Base-by-base conservation (phyloP, 2,888 invertebrate species). In the Xestia sexstrigata region DNA sequence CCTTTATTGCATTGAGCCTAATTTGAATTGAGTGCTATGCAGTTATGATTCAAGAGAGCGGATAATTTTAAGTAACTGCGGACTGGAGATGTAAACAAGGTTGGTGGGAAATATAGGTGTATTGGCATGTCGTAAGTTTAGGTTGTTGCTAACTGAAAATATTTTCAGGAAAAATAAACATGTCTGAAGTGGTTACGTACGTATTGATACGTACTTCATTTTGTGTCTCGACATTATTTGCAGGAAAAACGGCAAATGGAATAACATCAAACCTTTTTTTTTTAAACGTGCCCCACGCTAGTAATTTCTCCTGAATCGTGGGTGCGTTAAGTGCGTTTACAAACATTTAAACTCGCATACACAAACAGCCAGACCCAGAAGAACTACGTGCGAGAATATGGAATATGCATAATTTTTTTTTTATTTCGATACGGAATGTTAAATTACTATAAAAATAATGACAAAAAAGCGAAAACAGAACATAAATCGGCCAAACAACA, bases 11-110 rank as follows among this genome's bases (percentile, higher is more conserved):
- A 94, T 90, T 91, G 89, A 88, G 92, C 91, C 95, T 96, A 96
- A 96, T 96, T 96, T 96, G 95, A 96, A 96, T 96, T 94, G 95
- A 96, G 96, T 95, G 95, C 93, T 93, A 94, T 96, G 96, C 96
- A 95, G 96, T 96, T 96, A 96, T 95, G 95, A 95, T 92, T 95
- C 96, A 95, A 95, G 95, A 94, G 95, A 95, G 95, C 93, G 95
- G 92, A 95, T 95, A 93, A 96, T 96, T 95, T 96, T 95, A 94
- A 95, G 94, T 94, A 94, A 93, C 93, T 91, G 87, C 35, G 47
- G 74, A 83, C 84, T 82, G 78, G 77, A 86, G 84, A 89, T 84
- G 91, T 90, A 91, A 92, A 92, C 89, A 92, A 89, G 76, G 70
- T 68, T 80, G 26, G 60, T 66, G 23, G 67, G 15, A 23, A 39